phyloP scores from a whole-genome alignment of 2,113 vertebrate species.

The Grammomys dolichurus region DNA sequence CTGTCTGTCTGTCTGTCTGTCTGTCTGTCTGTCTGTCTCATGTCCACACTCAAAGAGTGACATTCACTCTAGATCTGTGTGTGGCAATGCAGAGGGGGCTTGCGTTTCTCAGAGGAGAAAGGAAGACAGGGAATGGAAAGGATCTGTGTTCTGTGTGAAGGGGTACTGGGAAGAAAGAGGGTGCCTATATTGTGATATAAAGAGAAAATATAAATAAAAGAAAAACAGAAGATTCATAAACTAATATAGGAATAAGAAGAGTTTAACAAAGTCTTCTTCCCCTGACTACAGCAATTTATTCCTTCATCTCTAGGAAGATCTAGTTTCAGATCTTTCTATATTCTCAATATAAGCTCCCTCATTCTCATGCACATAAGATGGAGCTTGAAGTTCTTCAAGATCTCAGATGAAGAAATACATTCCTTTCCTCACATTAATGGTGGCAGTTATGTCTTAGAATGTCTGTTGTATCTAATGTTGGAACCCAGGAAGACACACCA shows the following conservation, averaged over 20 bases:
- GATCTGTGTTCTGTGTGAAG: no score
- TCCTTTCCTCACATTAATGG: neutral
- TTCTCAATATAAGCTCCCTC: neutral
- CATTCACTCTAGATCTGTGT: neutral
- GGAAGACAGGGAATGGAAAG: no score
- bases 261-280: neutral
- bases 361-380: fast-evolving
- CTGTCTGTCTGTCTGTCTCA: neutral
- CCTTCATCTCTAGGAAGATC: neutral
- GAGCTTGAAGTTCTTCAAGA: neutral
- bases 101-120: no score
- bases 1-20: neutral
- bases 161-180: no score
- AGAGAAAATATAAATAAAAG: no score
- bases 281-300: neutral
- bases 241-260: neutral
- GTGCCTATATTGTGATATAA: no score
- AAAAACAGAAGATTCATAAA: neutral
- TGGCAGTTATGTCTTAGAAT: neutral
- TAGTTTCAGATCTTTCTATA: neutral
- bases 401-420: neutral
- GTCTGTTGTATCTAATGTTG: no score
- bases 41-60: neutral
- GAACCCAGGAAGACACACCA: no score
- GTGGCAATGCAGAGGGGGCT: neutral